phyloP scores from a whole-genome alignment of 2,888 invertebrate genomes.

The Barypeithes pellucidus region DNA sequence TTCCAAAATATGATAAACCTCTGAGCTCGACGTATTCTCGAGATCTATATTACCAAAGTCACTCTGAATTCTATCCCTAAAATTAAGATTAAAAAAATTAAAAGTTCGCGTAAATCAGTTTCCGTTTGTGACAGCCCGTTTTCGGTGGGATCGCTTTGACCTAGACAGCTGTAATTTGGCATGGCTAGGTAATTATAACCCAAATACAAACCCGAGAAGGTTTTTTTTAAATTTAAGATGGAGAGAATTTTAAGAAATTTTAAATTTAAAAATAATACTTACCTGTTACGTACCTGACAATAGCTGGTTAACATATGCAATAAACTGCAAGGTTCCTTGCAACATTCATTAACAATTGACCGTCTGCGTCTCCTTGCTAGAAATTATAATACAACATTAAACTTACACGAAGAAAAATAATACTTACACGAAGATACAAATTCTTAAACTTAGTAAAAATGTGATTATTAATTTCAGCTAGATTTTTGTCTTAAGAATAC shows the following conservation, averaged over 20 bases:
- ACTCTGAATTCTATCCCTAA: background rate
- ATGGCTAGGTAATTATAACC: too few species aligned
- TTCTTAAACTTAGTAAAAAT: too few species aligned
- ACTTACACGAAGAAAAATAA: background rate
- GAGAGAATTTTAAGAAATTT: too few species aligned
- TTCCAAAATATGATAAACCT: background rate
- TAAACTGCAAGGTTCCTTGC: conserved; percentile 37
- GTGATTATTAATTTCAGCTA: too few species aligned
- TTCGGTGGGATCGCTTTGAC: too few species aligned
- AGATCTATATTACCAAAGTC: background rate
- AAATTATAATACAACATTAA: background rate
- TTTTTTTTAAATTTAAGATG: too few species aligned
- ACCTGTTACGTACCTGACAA: conserved; percentile 43
- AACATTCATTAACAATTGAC: conserved; percentile 45
- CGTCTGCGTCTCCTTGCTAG: conserved; percentile 20
- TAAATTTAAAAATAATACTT: conserved; percentile 19
- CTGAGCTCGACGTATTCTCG: background rate
- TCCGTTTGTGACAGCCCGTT: too few species aligned
- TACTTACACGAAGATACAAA: too few species aligned
- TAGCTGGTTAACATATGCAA: conserved; percentile 30
- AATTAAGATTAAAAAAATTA: conserved; percentile 14
- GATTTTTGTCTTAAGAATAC: too few species aligned
- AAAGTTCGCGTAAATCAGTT: too few species aligned
- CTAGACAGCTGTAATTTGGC: too few species aligned
- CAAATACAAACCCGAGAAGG: too few species aligned